phyloP scores from a whole-genome alignment of 2,797 vertebrate genomes.

The Bradypus variegatus region DNA sequence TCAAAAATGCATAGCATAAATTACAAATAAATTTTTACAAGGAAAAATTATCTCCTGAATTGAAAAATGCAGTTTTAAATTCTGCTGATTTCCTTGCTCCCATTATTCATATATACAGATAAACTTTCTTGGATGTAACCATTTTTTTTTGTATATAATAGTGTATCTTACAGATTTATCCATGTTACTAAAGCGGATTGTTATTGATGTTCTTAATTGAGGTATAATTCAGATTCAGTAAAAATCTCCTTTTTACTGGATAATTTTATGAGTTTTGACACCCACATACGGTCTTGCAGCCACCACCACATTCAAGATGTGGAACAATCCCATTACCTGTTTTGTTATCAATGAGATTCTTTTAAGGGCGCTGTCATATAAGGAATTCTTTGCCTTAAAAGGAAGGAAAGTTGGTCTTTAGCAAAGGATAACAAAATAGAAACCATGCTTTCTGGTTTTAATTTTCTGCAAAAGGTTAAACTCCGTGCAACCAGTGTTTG shows the following conservation, averaged over 20 bases:
- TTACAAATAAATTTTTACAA: neutral
- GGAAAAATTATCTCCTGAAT: neutral
- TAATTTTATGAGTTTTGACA: neutral
- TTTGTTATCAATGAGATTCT: neutral
- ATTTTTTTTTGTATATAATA: neutral
- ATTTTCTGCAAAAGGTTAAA: constrained; percentile 14
- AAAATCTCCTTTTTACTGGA: neutral
- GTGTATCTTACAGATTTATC: neutral
- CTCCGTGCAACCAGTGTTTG: neutral
- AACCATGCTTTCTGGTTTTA: neutral
- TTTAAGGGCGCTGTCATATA: neutral
- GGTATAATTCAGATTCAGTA: constrained; percentile 1
- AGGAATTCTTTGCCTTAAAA: neutral
- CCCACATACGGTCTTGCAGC: neutral
- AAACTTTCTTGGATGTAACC: neutral
- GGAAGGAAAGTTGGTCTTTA: constrained; percentile 6
- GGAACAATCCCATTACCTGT: neutral
- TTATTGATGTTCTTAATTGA: neutral
- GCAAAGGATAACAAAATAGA: constrained; percentile 27
- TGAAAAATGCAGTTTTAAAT: neutral
- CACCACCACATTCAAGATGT: constrained; percentile 7
- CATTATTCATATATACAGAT: neutral
- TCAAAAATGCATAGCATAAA: neutral
- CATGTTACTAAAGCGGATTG: constrained; percentile 7
- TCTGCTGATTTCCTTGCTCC: neutral